Base-by-base conservation (phyloP, 92 coral and sea anemone species). In the Actinernus sp. region DNA sequence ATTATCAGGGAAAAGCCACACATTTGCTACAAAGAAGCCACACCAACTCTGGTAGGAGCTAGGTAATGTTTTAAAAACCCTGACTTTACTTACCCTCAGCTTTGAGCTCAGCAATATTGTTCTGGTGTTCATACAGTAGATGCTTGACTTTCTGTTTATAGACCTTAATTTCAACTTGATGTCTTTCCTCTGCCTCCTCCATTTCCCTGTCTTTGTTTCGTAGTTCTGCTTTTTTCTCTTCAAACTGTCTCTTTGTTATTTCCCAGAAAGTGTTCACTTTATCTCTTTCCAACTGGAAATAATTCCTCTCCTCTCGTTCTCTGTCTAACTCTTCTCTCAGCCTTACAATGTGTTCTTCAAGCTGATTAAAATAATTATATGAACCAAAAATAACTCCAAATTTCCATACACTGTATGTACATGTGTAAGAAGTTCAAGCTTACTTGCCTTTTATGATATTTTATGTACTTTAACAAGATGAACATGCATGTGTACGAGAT, bases 241-340 rank as follows among this genome's bases (percentile, higher is more conserved):
- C 97, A 38, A 76, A 80, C 43, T 94, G 98, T 37, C 93, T 65
- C 45, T 94, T 94, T 29, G 97, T 91, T 48, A 94, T 94, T 56
- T 94, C 98, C 98, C 98, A 94, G 63, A 94, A 94, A 2, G 98
- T 94, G 76, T 92, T 94, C 26, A 94, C 98, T 39, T 94, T 94
- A 63, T 94, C 98, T 48, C 98, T 61, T 39, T 94, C 98, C 21
- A 94, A 78, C 63, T 94, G 98, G 47, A 94, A 94, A 59, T 94
- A 94, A 55, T 94, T 94, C 26, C 98, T 76, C 56, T 94, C 98
- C 65, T 94, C 98, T 39, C 98, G 67, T 47, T 94, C 98, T 38
- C 98, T 75, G 61, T 94, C 98, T 10, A 94, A 77, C 55, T 94
- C 98, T 56, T 94, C 98, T 58, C 98, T 67, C 62, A 94, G 65